Evolutionary conservation across 2,888 invertebrate genomes (phyloP), one percentile per base, ranked within the genome.

Genomic region (Coelinius sp.): DNA sequence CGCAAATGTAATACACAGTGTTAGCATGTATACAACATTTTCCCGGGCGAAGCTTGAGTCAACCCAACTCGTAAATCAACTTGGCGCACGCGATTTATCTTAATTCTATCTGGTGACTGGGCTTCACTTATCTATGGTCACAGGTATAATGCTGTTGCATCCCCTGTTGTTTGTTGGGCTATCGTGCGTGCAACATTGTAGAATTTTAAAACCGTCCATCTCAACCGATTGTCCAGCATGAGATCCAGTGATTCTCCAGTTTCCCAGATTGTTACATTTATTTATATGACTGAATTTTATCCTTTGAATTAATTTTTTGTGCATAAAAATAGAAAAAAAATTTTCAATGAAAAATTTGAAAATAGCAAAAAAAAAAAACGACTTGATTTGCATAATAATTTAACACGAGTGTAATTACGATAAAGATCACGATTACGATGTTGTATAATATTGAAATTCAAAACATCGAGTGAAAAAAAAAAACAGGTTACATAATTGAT

Each of bases 61-160:
- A 53, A 41, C 68, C 56, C 41, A 41, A 41, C 41, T 78, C 80
- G 78, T 81, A 80, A 82, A 82, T 82, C 82, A 82, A 75, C 73
- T 64, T 64, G 75, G 75, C 73, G 74, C 77, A 76, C 76, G 75
- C 78, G 78, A 82, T 81, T 81, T 81, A 82, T 82, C 81, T 82
- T 81, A 82, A 82, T 81, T 80, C 78, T 77, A 82, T 80, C 79
- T 78, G 73, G 77, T 71, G 69, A 70, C 44, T 64, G 52, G 24
- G 25, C 64, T 63, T 59, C 41, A 53, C 52, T 66, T 66, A 46
- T 66, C 46, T 66, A 25, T 27, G 53, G 53, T 53, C 53, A 53
- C 53, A 53, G 53, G 53, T 25, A 53, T 53, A 53, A 53, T 53
- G 24, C 53, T 14, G 4, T 41, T 5, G 1, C 53, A 53, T 53